A percentile compares a stretch with the other conserved stretches of the same genome.
These are phyloP conservation scores for Polylopha cassiicola DNA, from an alignment of 2,888 invertebrate species.

Conservation along the genomic window DNA sequence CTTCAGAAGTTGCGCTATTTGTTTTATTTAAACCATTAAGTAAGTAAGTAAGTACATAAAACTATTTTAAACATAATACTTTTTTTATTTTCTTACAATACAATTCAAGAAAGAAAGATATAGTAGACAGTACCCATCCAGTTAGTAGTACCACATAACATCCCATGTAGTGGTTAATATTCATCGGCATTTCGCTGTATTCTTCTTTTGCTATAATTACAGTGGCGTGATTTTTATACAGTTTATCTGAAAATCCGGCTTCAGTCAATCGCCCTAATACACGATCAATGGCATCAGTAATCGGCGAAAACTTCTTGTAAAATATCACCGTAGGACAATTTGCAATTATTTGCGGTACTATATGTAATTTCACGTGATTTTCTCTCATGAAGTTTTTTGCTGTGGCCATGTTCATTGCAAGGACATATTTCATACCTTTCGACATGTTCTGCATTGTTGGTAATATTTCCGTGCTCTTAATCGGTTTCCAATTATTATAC, in stretches of 20 bases:
- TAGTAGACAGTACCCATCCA: slow-evolving; percentile 46
- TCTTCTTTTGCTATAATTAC: slow-evolving; percentile 11
- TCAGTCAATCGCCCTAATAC: slow-evolving; percentile 44
- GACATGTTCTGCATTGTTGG: slow-evolving; percentile 38
- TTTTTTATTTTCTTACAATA: no score
- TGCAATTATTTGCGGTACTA: slow-evolving; percentile 43
- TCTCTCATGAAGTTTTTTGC: slow-evolving; percentile 35
- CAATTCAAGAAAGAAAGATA: slow-evolving; percentile 46
- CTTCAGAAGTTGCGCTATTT: no score
- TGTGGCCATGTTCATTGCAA: slow-evolving; percentile 48
- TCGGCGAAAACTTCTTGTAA: slow-evolving; percentile 57
- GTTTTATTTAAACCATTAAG: no score
- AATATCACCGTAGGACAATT: slow-evolving; percentile 48
- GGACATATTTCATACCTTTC: slow-evolving; percentile 45
- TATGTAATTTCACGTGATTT: slow-evolving; percentile 37
- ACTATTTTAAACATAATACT: no score
- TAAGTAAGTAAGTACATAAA: no score
- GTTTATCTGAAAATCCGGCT: slow-evolving; percentile 46
- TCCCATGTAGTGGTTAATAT: slow-evolving; percentile 48
- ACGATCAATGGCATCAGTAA: slow-evolving; percentile 38
- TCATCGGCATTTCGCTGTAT: slow-evolving; percentile 37
- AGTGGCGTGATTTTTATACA: slow-evolving; percentile 38
- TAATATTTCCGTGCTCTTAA: slow-evolving; percentile 38
- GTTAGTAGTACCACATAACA: slow-evolving; percentile 48
- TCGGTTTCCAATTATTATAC: slow-evolving; percentile 44